These are phyloP conservation scores for Aradophagus sp. DNA, from an alignment of 1,140 invertebrate genomes.

Conservation along the genomic window DNA sequence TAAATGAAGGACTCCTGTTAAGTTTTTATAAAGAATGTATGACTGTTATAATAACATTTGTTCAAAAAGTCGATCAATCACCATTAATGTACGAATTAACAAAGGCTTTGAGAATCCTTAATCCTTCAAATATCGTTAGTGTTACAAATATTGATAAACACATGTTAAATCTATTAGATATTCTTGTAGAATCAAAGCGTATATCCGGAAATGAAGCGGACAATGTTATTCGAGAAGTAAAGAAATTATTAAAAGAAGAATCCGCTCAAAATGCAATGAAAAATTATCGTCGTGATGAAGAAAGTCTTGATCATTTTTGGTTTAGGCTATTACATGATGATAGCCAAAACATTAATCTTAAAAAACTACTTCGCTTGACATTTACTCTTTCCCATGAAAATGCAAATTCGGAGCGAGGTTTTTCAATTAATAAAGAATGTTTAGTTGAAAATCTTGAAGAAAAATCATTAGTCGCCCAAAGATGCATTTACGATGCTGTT, in stretches of 20 bases:
- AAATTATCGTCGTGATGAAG: constrained; percentile 14
- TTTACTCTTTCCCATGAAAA: constrained; percentile 34
- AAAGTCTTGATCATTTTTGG: constrained; percentile 40
- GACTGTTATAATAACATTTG: neutral
- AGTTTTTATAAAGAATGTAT: constrained; percentile 13
- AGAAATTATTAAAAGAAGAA: constrained; percentile 11
- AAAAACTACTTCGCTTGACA: constrained; percentile 15
- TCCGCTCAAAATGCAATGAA: constrained; percentile 12
- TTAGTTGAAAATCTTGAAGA: too few species aligned
- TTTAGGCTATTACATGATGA: constrained; percentile 8
- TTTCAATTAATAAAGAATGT: too few species aligned
- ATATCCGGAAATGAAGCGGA: constrained; percentile 34
- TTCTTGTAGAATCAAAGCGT: constrained; percentile 17
- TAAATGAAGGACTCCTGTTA: neutral
- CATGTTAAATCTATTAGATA: constrained; percentile 18
- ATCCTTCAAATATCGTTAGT: constrained; percentile 9
- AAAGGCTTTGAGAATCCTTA: constrained; percentile 21
- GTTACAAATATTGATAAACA: constrained; percentile 1
- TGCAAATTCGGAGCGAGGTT: constrained; percentile 6
- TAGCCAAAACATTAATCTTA: constrained; percentile 2
- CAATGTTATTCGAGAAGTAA: constrained; percentile 16
- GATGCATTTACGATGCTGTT: constrained; percentile 30
- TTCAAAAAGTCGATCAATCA: constrained; percentile 26
- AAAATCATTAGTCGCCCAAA: constrained; percentile 12
- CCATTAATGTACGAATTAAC: constrained; percentile 38